Evolutionary conservation across 2,797 vertebrate genomes (phyloP), one percentile per base, ranked within the genome.

Genomic region (Micropoecilia bifurca): DNA sequence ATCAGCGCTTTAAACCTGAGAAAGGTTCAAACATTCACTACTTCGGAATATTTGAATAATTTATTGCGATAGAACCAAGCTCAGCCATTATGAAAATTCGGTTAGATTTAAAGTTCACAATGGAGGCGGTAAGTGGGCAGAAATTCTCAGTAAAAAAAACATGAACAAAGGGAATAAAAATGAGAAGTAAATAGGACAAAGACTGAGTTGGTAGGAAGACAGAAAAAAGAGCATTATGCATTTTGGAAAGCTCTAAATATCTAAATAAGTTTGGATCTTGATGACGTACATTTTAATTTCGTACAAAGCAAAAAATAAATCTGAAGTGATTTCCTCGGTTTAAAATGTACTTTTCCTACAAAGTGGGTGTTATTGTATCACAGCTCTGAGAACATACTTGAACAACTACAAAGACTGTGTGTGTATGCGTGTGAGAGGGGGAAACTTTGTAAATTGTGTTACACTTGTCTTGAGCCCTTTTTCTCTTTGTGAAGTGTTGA

Each of bases 1-100:
- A 74, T 73, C 63, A 50, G 25, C 77, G 85, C 88, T 84, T 82
- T 81, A 85, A 92, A 86, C 77, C 12, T 79, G 55, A 78, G 55
- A 55, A 86, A 83, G 77, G 88, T 81, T 73, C 50, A 53, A 9
- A 53, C 50, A 25, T 53, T 88, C 76, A 78, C 63, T 73, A 75
- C 84, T 89, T 85, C 73, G 55, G 72, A 80, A 81, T 74, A 43
- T 74, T 69, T 91, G 77, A 91, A 89, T 91, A 85, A 91, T 92
- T 87, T 80, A 91, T 87, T 71, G 77, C 81, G 69, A 75, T 66
- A 82, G 61, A 89, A 80, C 36, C 79, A 72, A 93, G 85, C 36
- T 77, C 75, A 78, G 74, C 36, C 41, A 68, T 81, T 84, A 88
- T 90, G 79, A 85, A 78, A 73, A 77, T 91, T 92, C 78, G 81